Percentiles rank a stretch among this genome's conserved stretches.
These are phyloP conservation scores for Mystacornis crossleyi DNA, from an alignment of 2,113 vertebrate genomes.

Conservation along the genomic window DNA sequence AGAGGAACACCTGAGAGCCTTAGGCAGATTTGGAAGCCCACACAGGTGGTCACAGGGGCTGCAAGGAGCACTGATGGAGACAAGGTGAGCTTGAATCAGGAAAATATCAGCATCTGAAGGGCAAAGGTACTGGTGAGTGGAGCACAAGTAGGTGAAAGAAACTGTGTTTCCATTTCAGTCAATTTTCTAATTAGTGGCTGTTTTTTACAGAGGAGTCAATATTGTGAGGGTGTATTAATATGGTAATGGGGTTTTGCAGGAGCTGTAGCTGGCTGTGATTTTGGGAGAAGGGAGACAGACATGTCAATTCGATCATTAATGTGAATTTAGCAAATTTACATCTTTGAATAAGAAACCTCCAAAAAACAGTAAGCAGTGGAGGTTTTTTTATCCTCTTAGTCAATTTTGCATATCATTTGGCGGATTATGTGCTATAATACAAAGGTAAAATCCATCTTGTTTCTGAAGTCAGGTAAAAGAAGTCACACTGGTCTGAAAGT, in stretches of 20 bases:
- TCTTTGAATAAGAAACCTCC: background rate
- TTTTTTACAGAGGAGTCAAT: background rate
- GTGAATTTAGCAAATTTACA: background rate
- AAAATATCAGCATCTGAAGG: background rate
- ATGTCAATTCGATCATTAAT: background rate
- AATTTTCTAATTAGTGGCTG: conserved; percentile 13
- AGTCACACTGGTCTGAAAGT: background rate
- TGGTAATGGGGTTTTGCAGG: background rate
- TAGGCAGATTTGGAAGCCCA: background rate
- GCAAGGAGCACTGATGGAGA: background rate
- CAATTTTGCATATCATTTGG: background rate
- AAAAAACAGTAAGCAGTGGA: background rate
- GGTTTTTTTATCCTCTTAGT: background rate
- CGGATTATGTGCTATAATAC: background rate
- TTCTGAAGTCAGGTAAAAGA: background rate
- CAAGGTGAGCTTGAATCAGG: background rate
- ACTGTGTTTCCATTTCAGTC: background rate
- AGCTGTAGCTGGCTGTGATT: background rate
- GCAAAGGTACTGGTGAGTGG: background rate
- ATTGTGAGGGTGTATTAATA: background rate
- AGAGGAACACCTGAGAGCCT: background rate
- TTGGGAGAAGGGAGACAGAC: background rate
- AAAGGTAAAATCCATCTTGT: background rate
- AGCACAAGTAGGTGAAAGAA: background rate
- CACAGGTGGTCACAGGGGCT: background rate